Evolutionary conservation across 2,888 invertebrate genomes (phyloP).

Genomic region (Sinohyriopsis cumingii): DNA sequence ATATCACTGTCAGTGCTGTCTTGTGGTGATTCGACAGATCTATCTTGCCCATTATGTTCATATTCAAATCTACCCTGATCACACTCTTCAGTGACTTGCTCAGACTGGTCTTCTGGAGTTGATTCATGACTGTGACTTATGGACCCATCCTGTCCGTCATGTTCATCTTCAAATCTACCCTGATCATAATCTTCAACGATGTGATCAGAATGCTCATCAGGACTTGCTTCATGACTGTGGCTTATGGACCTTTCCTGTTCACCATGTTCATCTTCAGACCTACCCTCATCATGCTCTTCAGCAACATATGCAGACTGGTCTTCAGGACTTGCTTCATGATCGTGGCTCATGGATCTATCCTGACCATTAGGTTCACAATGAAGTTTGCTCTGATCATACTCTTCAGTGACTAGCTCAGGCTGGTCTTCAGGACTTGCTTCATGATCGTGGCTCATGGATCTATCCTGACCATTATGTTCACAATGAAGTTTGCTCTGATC

Average conservation of each 20-base stretch:
- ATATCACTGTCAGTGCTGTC: conserved; percentile 2
- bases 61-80: conserved; percentile 37
- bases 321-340: conserved; percentile 25
- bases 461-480: conserved; percentile 15
- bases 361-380: conserved; percentile 9
- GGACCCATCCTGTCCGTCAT: conserved; percentile 21
- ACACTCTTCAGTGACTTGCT: conserved; percentile 48
- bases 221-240: conserved; percentile 29
- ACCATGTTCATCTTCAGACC: conserved; percentile 26
- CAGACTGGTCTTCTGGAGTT: conserved; percentile 21
- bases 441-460: conserved; percentile 29
- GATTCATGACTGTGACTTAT: conserved; percentile 29
- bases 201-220: conserved; percentile 22
- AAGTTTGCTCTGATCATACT: neutral
- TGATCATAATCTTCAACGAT: conserved; percentile 54
- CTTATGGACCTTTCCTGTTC: conserved; percentile 24
- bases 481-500: conserved; percentile 1
- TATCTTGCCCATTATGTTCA: conserved; percentile 24
- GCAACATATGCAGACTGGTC: conserved; percentile 26
- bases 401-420: conserved; percentile 1
- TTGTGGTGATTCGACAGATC: conserved; percentile 4
- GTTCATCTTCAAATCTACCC: conserved; percentile 28
- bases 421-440: conserved; percentile 26
- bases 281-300: conserved; percentile 51
- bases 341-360: conserved; percentile 27